Base-by-base conservation (phyloP, 2,888 invertebrate genomes). In the Diogma glabrata region DNA sequence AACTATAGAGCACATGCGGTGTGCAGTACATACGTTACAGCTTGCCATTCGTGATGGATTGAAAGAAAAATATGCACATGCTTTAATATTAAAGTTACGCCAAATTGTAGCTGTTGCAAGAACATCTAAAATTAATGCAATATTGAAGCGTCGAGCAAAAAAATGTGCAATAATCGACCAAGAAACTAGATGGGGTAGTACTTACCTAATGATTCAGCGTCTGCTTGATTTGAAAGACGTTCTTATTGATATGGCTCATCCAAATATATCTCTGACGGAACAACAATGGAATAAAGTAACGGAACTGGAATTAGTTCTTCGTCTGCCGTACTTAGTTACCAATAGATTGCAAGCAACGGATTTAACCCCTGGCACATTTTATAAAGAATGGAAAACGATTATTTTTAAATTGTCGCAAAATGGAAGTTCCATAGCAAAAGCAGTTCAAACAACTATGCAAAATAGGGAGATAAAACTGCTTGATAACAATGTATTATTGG, bases 191-290 rank as follows among this genome's bases (percentile, higher is more conserved):
- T 36, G 36, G 36, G 14, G 46, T 26, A 46, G 46, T 23, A 46
- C 46, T 20, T 46, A 46, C n/a, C n/a, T 46, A 16, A 46, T 46
- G 46, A 26, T 46, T 10, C 46, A 46, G 26, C 46, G 46, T 24
- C 16, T 46, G 14, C 22, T 46, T 26, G 46, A 46, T 24, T 23
- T 46, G 17, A 46, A 46, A 26, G 16, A 8, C 4, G 23, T 16
- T 46, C 16, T 46, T 5, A 23, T 24, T 26, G 23, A 22, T n/a
- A n/a, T n/a, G n/a, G n/a, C n/a, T n/a, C n/a, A n/a, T n/a, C n/a
- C n/a, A n/a, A n/a, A n/a, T n/a, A 24, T 46, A 12, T 14, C 22
- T 23, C 14, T 46, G 14, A 23, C 45, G 19, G 45, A 46, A 46
- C 23, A 23, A 16, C 22, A 24, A 46, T 46, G 16, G 46, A 26